phyloP scores from a whole-genome alignment of 1,140 invertebrate species.

The Drosophila albomicans region DNA sequence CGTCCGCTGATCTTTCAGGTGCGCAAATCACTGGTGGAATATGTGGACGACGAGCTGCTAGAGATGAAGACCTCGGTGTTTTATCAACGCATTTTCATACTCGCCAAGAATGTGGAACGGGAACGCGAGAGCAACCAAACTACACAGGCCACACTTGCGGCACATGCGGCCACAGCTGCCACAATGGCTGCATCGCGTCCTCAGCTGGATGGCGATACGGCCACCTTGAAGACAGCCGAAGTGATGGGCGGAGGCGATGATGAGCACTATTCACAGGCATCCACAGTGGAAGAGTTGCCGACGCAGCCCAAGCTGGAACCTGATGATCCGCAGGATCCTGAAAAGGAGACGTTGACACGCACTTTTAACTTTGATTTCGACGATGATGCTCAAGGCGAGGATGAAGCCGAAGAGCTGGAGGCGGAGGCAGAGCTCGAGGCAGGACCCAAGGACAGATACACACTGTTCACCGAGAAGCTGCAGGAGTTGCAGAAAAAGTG shows the following conservation, averaged over 20 bases:
- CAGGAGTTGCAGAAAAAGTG: slow-evolving; percentile 45
- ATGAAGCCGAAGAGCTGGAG: not conserved
- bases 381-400: not conserved
- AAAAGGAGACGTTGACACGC: slow-evolving; percentile 47
- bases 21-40: slow-evolving; percentile 65
- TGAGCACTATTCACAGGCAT: not conserved
- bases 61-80: slow-evolving; percentile 63
- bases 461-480: slow-evolving; percentile 42
- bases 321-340: not conserved
- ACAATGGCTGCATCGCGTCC: not conserved
- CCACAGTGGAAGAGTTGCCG: not conserved
- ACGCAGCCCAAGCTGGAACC: not conserved
- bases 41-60: slow-evolving; percentile 63
- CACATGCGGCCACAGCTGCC: not conserved
- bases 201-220: not conserved
- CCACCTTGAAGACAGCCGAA: slow-evolving; percentile 9
- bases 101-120: slow-evolving; percentile 65
- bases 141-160: not conserved
- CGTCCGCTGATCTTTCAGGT: slow-evolving; percentile 55
- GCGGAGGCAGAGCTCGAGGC: not conserved
- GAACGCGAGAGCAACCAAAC: not conserved
- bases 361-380: slow-evolving; percentile 50
- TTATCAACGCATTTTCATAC: slow-evolving; percentile 74
- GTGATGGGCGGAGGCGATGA: not conserved
- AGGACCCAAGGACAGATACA: slow-evolving; percentile 42